Evolutionary conservation across 2,888 invertebrate species (phyloP).

Genomic region (Yponomeuta cagnagella): DNA sequence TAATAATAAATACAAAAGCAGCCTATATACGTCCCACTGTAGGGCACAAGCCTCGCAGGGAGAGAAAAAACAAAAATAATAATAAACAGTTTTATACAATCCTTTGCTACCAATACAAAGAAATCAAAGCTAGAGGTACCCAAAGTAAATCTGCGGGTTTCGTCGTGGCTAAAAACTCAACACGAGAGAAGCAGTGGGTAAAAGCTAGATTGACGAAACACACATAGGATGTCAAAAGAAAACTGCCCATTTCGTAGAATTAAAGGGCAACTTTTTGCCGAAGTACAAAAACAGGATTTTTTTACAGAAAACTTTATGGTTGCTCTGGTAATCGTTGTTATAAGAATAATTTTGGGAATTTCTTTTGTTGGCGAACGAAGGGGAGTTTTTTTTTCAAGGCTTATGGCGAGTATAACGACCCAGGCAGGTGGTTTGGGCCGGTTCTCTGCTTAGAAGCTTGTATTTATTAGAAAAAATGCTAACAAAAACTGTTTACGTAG

Average conservation of each 20-base stretch:
- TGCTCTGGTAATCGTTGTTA: slow-evolving; percentile 57
- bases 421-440: slow-evolving; percentile 70
- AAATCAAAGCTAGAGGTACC: no score
- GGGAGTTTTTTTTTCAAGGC: slow-evolving; percentile 56
- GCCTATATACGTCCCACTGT: no score
- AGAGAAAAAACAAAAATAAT: no score
- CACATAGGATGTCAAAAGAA: slow-evolving; percentile 38
- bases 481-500: slow-evolving; percentile 56
- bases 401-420: slow-evolving; percentile 61
- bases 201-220: slow-evolving; percentile 21
- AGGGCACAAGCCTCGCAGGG: no score
- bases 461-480: slow-evolving; percentile 49
- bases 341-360: slow-evolving; percentile 69
- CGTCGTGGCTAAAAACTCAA: no score
- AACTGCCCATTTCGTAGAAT: slow-evolving; percentile 53
- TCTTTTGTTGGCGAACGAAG: slow-evolving; percentile 54
- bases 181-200: no score
- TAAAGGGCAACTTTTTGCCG: slow-evolving; percentile 54
- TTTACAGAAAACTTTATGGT: slow-evolving; percentile 61
- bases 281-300: slow-evolving; percentile 49
- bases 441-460: slow-evolving; percentile 38
- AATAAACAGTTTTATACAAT: no score
- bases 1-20: no score
- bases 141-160: no score
- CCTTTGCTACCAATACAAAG: no score